Conservation (phyloP, 1,140 invertebrate species). For the Tetraneura akinire region DNA sequence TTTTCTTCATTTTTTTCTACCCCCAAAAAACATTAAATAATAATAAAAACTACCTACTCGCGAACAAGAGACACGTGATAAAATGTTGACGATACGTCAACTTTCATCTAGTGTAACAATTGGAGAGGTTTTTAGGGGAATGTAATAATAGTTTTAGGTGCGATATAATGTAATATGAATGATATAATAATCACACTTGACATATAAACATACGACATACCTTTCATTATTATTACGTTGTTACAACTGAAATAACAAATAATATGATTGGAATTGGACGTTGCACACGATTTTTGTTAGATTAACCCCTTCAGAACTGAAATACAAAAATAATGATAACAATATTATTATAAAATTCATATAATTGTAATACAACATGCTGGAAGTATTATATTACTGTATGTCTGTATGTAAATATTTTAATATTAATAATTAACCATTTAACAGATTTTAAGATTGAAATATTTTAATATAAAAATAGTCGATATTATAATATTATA, state of each 20-base stretch:
- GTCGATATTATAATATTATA: too few relatives aligned
- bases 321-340: background rate
- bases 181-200: background rate
- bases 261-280: background rate
- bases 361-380: too few relatives aligned
- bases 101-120: background rate
- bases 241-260: background rate
- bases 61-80: background rate
- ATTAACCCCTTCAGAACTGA: background rate
- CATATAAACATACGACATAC: background rate
- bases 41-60: slow-evolving; percentile 5
- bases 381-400: too few relatives aligned
- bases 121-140: background rate
- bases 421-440: too few relatives aligned
- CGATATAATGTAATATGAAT: background rate
- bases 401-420: too few relatives aligned
- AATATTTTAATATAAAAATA: too few relatives aligned
- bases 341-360: too few relatives aligned
- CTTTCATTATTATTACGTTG: background rate
- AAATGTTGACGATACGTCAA: background rate
- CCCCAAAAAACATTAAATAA: slow-evolving; percentile 8
- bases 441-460: too few relatives aligned
- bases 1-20: background rate
- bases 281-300: background rate
- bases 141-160: background rate